Base-by-base conservation (phyloP, 2,888 invertebrate species). In the Diarsia mendica region DNA sequence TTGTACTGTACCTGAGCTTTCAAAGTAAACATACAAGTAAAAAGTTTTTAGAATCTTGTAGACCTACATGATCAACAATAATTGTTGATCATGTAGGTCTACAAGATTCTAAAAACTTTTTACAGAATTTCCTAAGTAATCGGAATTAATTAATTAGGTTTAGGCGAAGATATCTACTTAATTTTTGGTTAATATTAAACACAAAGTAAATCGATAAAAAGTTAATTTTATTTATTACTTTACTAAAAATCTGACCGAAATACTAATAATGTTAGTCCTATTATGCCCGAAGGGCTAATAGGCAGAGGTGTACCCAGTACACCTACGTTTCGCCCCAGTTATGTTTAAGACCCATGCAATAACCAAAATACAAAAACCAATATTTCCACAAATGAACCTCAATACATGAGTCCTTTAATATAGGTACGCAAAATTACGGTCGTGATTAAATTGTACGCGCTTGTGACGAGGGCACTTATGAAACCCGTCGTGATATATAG, bases 381-480 rank as follows among this genome's bases (percentile, higher is more conserved):
- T 65, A 76, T 33, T 65, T 23, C 23, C 33, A 4, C 60, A 65
- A 76, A 81, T 51, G 20, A 75, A 68, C 53, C 48, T 44, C 64
- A 49, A 60, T 46, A 18, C 69, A 66, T 76, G 60, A 46, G 33
- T 66, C 13, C 61, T 49, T 72, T 75, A 80, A 72, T 64, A 55
- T 60, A n/a, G n/a, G n/a, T n/a, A 77, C 55, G 66, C 75, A 76
- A n/a, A n/a, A 85, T 78, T 80, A 77, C 60, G 53, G 39, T 48
- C 51, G 65, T 76, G 70, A 87, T 82, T 82, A 84, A 77, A 83
- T 80, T 82, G 78, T 78, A 76, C 65, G 63, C 67, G 67, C 58
- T 67, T 65, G 60, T 80, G 72, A 75, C 75, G 51, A 46, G 64
- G 72, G 67, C 77, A 77, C 80, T 75, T 83, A 84, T 74, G 83